phyloP scores from a whole-genome alignment of 2,113 vertebrate species.

The Gulo gulo region DNA sequence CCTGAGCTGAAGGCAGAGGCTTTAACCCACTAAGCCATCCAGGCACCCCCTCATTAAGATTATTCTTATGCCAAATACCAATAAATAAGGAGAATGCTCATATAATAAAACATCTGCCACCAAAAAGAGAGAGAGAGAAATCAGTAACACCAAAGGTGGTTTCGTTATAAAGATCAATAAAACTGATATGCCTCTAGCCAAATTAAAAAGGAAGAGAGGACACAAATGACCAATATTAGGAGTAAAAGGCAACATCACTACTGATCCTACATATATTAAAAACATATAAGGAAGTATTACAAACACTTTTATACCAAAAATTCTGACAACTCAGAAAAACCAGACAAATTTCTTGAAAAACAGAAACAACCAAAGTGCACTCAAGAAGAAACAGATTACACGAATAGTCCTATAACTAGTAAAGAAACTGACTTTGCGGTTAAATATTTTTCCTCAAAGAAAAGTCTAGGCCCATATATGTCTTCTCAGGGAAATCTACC shows the following conservation, averaged over 20 bases:
- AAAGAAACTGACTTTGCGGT: not conserved
- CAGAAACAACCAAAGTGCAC: not conserved
- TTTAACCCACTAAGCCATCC: too few relatives aligned
- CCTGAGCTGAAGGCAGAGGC: too few relatives aligned
- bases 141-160: not conserved
- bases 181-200: not conserved
- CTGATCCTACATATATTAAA: not conserved
- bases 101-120: not conserved
- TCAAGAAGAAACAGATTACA: not conserved
- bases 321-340: not conserved
- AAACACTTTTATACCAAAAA: not conserved
- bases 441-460: not conserved
- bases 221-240: not conserved
- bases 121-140: not conserved
- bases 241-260: not conserved
- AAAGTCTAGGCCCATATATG: not conserved
- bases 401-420: not conserved
- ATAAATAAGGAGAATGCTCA: not conserved
- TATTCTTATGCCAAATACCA: not conserved
- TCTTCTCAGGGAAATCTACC: not conserved
- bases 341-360: not conserved
- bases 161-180: not conserved
- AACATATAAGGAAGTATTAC: not conserved
- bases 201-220: not conserved
- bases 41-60: not conserved